A percentile compares a stretch with the other conserved stretches of the same genome.
Evolutionary conservation across 2,113 vertebrate species (phyloP).

Genomic region (Rhea pennata): DNA sequence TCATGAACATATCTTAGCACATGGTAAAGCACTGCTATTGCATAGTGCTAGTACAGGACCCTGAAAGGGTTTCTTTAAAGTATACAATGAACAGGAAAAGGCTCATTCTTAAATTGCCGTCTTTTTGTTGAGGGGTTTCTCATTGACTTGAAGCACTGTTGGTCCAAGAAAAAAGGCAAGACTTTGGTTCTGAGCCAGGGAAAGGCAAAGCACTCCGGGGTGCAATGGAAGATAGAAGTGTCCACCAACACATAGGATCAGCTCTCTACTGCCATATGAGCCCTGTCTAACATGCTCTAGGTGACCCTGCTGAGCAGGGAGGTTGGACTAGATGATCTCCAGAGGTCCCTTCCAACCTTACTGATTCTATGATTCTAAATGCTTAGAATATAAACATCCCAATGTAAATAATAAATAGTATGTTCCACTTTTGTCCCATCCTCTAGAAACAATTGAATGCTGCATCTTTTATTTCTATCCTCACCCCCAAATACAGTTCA

Average conservation of each 20-base stretch:
- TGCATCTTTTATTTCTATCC: not conserved
- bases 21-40: not conserved
- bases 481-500: not conserved
- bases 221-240: not conserved
- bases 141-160: not conserved
- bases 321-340: too few relatives aligned
- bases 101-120: not conserved
- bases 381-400: not conserved
- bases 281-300: too few relatives aligned
- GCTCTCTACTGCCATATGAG: accelerated
- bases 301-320: too few relatives aligned
- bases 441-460: not conserved
- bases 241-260: accelerated
- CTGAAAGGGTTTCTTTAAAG: not conserved
- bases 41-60: not conserved
- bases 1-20: not conserved
- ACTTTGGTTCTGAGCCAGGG: not conserved
- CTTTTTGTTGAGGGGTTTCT: not conserved
- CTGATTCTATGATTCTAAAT: not conserved
- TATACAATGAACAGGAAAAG: not conserved
- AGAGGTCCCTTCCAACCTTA: too few relatives aligned
- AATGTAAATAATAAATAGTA: not conserved
- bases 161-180: not conserved
- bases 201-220: not conserved
- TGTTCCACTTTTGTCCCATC: not conserved